Evolutionary conservation across 2,888 invertebrate genomes (phyloP).

Genomic region (Baronia brevicornis): DNA sequence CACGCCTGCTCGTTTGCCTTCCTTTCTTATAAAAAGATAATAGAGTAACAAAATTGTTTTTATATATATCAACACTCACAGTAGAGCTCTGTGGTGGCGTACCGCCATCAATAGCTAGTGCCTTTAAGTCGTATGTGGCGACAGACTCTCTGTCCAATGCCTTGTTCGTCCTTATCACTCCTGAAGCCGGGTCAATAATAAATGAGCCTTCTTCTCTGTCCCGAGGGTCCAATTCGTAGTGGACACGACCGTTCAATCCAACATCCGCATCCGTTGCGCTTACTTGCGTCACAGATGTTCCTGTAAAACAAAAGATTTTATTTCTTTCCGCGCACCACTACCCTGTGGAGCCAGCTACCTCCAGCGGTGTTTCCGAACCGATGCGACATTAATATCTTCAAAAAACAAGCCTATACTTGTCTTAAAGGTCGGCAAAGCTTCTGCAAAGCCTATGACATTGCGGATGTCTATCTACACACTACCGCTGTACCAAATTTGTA

Average conservation of each 20-base stretch:
- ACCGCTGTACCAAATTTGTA: too few relatives aligned
- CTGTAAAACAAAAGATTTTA: conserved; percentile 31
- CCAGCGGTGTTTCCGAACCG: too few relatives aligned
- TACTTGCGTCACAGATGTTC: conserved; percentile 85
- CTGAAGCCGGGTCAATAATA: conserved; percentile 93
- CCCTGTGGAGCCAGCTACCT: too few relatives aligned
- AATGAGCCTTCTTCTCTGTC: conserved; percentile 92
- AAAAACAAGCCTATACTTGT: too few relatives aligned
- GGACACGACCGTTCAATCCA: conserved; percentile 90
- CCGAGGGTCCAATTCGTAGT: conserved; percentile 83
- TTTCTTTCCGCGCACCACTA: too few relatives aligned
- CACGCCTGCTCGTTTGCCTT: too few relatives aligned
- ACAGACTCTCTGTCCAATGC: conserved; percentile 93
- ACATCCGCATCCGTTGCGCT: conserved; percentile 90
- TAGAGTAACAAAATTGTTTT: too few relatives aligned
- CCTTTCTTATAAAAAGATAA: too few relatives aligned
- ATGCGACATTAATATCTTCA: too few relatives aligned
- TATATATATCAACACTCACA: conserved; percentile 32
- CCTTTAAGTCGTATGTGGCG: conserved; percentile 88
- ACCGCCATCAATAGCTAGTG: conserved; percentile 93
- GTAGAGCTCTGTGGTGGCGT: conserved; percentile 80
- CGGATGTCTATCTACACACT: too few relatives aligned
- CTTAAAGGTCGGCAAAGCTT: too few relatives aligned
- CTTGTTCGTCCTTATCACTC: conserved; percentile 92
- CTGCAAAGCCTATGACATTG: too few relatives aligned